These are phyloP conservation scores for Diglossa cyanea DNA, from an alignment of 2,797 vertebrate species.

Conservation along the genomic window DNA sequence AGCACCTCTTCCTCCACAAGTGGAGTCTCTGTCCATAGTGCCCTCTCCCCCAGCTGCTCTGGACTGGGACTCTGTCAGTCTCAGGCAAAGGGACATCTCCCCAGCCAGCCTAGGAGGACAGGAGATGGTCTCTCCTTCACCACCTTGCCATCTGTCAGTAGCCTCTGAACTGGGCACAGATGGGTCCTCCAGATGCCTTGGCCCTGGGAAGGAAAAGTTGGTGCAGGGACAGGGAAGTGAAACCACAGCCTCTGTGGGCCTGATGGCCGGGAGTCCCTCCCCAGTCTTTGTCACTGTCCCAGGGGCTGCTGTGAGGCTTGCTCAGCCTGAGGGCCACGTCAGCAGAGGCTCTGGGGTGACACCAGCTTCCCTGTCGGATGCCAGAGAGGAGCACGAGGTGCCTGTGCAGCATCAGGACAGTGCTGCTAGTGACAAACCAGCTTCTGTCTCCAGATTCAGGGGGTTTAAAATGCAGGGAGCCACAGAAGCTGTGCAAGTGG, in stretches of 20 bases:
- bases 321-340: rapidly evolving
- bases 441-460: not conserved
- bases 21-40: not conserved
- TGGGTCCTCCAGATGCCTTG: not conserved
- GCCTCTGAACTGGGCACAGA: not conserved
- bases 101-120: not conserved
- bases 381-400: rapidly evolving
- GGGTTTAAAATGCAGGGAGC: not conserved
- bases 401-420: not conserved
- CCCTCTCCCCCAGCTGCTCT: not conserved
- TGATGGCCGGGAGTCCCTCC: not conserved
- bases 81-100: not conserved
- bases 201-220: not conserved
- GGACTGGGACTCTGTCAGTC: not conserved
- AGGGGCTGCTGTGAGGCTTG: not conserved
- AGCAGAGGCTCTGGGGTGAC: not conserved
- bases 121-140: not conserved
- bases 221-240: not conserved
- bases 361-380: not conserved
- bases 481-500: not conserved
- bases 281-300: not conserved
- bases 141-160: not conserved
- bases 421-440: not conserved
- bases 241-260: not conserved
- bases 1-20: not conserved